phyloP scores from a whole-genome alignment of 35 echinoderm and acorn worm species.

The Nesometra sesokonis region DNA sequence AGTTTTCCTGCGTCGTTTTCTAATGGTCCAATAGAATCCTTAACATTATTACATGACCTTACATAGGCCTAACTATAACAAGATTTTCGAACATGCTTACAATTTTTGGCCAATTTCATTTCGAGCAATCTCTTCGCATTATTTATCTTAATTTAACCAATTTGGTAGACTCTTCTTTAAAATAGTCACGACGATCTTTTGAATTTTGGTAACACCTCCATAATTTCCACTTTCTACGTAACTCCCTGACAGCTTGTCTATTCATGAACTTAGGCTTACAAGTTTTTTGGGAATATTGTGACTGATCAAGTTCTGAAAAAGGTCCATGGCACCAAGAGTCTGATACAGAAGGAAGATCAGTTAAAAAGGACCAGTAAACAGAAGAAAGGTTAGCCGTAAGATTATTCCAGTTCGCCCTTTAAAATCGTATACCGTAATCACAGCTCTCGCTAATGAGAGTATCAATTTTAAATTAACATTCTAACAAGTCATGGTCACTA shows the following conservation, averaged over 20 bases:
- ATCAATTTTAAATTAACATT: neutral
- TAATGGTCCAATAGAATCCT: neutral
- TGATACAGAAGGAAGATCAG: neutral
- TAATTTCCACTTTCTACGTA: too few relatives aligned
- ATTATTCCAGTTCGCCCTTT: neutral
- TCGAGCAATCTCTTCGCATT: neutral
- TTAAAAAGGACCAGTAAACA: neutral
- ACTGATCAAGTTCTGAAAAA: too few relatives aligned
- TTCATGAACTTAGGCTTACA: too few relatives aligned
- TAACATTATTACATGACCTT: neutral
- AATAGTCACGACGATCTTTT: neutral
- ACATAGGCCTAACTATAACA: neutral
- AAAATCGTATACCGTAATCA: neutral
- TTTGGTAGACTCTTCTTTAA: neutral
- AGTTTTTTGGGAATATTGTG: too few relatives aligned
- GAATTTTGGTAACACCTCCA: too few relatives aligned
- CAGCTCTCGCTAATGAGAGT: neutral
- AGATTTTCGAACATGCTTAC: neutral
- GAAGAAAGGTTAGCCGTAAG: neutral
- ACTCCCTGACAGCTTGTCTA: too few relatives aligned
- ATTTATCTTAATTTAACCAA: neutral
- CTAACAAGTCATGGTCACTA: neutral
- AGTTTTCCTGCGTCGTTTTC: neutral
- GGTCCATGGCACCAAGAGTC: neutral
- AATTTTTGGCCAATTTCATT: neutral